Conservation (phyloP, 2,888 invertebrate genomes). For the Smittia aterrima region DNA sequence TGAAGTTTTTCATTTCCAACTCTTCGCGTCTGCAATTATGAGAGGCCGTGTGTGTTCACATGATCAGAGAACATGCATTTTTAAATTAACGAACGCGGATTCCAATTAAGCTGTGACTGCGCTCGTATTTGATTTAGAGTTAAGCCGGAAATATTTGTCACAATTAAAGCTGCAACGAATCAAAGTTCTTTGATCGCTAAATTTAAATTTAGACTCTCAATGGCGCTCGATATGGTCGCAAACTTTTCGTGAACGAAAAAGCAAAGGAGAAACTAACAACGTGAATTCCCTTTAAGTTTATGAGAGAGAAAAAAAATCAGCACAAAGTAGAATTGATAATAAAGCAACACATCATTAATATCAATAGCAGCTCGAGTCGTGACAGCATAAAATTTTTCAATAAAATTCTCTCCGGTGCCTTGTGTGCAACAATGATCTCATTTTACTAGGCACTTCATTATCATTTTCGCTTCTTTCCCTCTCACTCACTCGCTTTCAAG, state of each 20-base stretch:
- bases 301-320: slow-evolving; percentile 1
- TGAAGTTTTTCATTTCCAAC: too few relatives aligned
- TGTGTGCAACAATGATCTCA: slow-evolving; percentile 22
- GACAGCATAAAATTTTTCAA: slow-evolving; percentile 31
- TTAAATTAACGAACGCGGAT: slow-evolving; percentile 31
- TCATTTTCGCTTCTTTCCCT: background rate
- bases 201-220: too few relatives aligned
- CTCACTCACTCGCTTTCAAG: background rate
- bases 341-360: slow-evolving; percentile 40
- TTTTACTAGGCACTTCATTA: slow-evolving; percentile 29
- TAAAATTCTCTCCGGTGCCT: too few relatives aligned
- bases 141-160: too few relatives aligned
- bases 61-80: too few relatives aligned
- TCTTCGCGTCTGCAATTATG: background rate
- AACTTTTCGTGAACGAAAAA: too few relatives aligned
- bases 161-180: too few relatives aligned
- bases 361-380: slow-evolving; percentile 32
- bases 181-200: too few relatives aligned
- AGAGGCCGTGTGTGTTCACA: background rate
- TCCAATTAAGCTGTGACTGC: slow-evolving; percentile 15
- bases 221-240: too few relatives aligned
- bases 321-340: slow-evolving; percentile 37
- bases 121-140: background rate
- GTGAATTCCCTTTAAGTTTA: too few relatives aligned
- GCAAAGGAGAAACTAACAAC: too few relatives aligned